phyloP scores from a whole-genome alignment of 2,797 vertebrate species.

The Paedocypris micromegethes region DNA sequence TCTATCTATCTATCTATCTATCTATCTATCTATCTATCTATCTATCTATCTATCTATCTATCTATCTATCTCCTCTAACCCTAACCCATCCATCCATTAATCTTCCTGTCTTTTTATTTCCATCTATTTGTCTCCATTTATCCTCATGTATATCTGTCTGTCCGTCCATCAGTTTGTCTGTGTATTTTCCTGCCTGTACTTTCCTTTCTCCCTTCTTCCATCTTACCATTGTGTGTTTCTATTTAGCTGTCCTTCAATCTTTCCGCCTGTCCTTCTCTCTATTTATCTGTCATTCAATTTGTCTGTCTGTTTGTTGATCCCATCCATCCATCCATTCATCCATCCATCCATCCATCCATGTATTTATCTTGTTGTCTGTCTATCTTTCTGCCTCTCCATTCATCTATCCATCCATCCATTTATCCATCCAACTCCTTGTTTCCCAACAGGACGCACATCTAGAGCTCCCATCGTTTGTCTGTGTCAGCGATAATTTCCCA shows the following conservation, averaged over 20 bases:
- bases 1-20: not conserved
- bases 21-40: not conserved
- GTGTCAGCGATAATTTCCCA: slow-evolving; percentile 10
- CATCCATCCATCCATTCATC: not conserved
- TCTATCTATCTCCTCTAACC: not conserved
- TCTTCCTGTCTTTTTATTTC: not conserved
- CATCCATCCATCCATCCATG: not conserved
- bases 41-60: not conserved
- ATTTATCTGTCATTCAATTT: not conserved
- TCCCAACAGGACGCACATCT: slow-evolving; percentile 19
- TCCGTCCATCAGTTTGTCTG: not conserved
- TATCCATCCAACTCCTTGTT: not conserved
- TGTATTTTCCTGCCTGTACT: no score
- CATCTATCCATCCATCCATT: not conserved
- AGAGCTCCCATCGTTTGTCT: slow-evolving; percentile 3
- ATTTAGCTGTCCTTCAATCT: not conserved
- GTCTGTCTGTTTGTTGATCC: not conserved
- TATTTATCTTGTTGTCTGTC: not conserved
- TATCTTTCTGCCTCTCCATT: not conserved
- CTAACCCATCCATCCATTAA: not conserved
- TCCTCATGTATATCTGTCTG: not conserved
- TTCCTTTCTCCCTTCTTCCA: no score
- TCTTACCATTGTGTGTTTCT: not conserved
- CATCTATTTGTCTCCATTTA: not conserved
- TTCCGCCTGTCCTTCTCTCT: not conserved